A percentile compares a stretch with the other conserved stretches of the same genome.
Conservation (phyloP, 2,113 vertebrate species). For the Neodon shergylaensis region DNA sequence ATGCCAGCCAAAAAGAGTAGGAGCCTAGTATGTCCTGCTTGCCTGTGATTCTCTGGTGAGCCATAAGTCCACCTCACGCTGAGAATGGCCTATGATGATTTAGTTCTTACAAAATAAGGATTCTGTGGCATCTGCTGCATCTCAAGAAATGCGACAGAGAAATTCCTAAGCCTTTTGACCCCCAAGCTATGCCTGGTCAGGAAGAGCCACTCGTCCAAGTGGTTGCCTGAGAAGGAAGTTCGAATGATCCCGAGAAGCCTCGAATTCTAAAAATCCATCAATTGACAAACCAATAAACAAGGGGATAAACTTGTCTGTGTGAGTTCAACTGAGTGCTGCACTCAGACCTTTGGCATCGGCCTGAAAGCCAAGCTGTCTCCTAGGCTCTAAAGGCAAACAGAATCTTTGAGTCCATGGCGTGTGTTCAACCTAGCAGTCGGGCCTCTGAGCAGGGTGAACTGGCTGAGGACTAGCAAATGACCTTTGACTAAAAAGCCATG, state of each 20-base stretch:
- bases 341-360: background rate
- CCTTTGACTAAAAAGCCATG: background rate
- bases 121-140: background rate
- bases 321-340: background rate
- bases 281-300: slow-evolving; percentile 22
- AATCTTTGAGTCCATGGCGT: slow-evolving; percentile 6
- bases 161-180: background rate
- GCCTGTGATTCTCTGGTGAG: background rate
- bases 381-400: slow-evolving; percentile 26
- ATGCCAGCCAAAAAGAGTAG: background rate
- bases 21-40: background rate
- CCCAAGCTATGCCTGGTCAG: too few relatives aligned
- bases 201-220: background rate
- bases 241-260: background rate
- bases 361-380: slow-evolving; percentile 24
- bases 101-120: background rate
- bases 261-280: slow-evolving; percentile 29
- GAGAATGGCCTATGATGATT: background rate
- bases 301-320: slow-evolving; percentile 35
- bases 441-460: background rate
- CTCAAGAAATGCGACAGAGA: background rate
- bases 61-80: background rate
- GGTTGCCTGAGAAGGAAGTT: background rate
- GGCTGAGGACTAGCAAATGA: background rate
- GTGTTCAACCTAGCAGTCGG: background rate